These are phyloP conservation scores for Centrocercus urophasianus DNA, from an alignment of 2,113 vertebrate genomes.

Conservation along the genomic window DNA sequence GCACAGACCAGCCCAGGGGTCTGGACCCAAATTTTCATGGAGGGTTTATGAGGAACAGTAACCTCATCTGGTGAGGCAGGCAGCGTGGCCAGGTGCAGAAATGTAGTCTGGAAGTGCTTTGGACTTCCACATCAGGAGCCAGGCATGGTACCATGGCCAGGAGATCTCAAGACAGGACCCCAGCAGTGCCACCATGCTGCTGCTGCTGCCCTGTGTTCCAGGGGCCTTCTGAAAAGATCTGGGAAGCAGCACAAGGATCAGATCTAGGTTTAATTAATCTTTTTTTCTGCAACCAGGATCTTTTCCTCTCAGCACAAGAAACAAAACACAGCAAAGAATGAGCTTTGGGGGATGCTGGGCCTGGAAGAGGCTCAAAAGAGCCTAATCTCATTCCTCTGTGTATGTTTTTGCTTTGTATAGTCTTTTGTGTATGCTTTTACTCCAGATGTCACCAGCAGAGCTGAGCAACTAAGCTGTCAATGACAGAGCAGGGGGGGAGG, in stretches of 20 bases:
- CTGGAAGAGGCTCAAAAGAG: slow-evolving; percentile 58
- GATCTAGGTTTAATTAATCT: slow-evolving; percentile 15
- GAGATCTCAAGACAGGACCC: background rate
- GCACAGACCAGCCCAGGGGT: background rate
- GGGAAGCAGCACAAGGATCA: background rate
- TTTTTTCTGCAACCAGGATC: background rate
- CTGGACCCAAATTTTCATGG: background rate
- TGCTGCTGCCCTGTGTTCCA: background rate
- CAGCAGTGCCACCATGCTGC: accelerated
- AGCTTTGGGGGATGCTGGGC: background rate
- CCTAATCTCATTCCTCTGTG: background rate
- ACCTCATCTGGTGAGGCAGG: background rate
- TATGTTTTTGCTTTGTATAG: background rate
- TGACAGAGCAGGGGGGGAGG: accelerated
- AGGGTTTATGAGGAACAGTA: background rate
- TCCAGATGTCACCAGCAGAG: slow-evolving; percentile 40
- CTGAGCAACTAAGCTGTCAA: background rate
- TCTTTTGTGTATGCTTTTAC: background rate
- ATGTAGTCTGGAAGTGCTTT: background rate
- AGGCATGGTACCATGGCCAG: background rate
- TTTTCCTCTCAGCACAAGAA: background rate
- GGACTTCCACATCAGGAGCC: background rate
- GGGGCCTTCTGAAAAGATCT: background rate
- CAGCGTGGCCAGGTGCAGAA: background rate
- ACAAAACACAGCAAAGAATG: background rate